Evolutionary conservation across 2,113 vertebrate species (phyloP).

Genomic region (Pitta sordida): DNA sequence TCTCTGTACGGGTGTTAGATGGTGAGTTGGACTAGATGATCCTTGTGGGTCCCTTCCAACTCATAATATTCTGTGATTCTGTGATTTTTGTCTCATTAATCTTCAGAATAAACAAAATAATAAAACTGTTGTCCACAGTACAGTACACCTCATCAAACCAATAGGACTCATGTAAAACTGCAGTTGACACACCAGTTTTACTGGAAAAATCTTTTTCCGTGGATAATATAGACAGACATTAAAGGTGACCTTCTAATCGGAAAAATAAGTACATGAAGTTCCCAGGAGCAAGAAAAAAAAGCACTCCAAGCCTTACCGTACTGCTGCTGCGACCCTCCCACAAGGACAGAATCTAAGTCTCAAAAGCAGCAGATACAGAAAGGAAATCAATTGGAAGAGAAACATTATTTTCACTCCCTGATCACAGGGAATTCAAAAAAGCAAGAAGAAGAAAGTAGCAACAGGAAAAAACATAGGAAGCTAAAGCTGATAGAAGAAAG

Average conservation of each 20-base stretch:
- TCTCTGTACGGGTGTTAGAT: too few species aligned
- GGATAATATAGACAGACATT: background rate
- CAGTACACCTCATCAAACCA: background rate
- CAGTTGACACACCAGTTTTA: background rate
- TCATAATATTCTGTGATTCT: too few species aligned
- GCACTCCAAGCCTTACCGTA: background rate
- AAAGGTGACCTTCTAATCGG: background rate
- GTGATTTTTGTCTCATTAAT: background rate
- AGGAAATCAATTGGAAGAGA: constrained; percentile 1
- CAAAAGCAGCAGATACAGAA: background rate
- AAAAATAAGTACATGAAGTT: background rate
- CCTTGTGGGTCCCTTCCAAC: too few species aligned
- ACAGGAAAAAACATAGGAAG: background rate
- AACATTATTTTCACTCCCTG: background rate
- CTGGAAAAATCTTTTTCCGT: background rate
- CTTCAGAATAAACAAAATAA: background rate
- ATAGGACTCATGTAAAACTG: background rate
- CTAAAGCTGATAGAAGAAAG: background rate
- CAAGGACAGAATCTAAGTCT: background rate
- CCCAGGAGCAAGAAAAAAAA: background rate
- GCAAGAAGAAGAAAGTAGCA: background rate
- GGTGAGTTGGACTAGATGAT: too few species aligned
- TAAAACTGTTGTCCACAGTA: background rate
- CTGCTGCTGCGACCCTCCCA: background rate
- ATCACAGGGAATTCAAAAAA: background rate